Conservation (phyloP, 2,888 invertebrate species). For the Phymatocera aterrima region DNA sequence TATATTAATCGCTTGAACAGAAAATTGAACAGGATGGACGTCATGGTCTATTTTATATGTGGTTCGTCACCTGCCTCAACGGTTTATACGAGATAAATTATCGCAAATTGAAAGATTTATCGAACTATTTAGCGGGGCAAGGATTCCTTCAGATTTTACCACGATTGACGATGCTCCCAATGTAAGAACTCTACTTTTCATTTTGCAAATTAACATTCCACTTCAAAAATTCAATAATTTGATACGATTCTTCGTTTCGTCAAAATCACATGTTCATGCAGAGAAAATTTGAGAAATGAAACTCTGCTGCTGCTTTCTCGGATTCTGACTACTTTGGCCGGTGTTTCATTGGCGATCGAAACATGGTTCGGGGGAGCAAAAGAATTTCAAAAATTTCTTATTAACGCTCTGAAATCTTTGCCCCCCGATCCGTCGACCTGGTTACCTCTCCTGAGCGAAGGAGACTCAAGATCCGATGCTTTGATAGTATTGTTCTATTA, state of each 20-base stretch:
- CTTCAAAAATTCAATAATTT: neutral
- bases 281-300: conserved; percentile 18
- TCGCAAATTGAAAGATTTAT: conserved; percentile 52
- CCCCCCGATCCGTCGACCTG: conserved; percentile 49
- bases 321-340: conserved; percentile 22
- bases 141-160: conserved; percentile 59
- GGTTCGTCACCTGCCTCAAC: conserved; percentile 54
- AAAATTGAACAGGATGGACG: conserved; percentile 13
- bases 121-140: conserved; percentile 55
- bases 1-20: neutral
- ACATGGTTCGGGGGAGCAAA: conserved; percentile 29
- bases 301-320: conserved; percentile 23
- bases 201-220: neutral
- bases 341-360: conserved; percentile 15
- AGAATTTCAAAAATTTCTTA: conserved; percentile 52
- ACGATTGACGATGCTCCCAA: neutral
- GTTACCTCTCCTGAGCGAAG: conserved; percentile 11
- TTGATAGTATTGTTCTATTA: conserved; percentile 56
- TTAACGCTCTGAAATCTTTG: conserved; percentile 51
- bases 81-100: conserved; percentile 53
- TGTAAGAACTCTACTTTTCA: neutral
- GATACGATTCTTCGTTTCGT: neutral
- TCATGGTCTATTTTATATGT: conserved; percentile 18
- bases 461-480: conserved; percentile 45
- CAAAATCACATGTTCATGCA: too few relatives aligned